Evolutionary conservation across 2,113 vertebrate species (phyloP), one percentile per base, ranked within the genome.

Genomic region (Phyllostomus hastatus): DNA sequence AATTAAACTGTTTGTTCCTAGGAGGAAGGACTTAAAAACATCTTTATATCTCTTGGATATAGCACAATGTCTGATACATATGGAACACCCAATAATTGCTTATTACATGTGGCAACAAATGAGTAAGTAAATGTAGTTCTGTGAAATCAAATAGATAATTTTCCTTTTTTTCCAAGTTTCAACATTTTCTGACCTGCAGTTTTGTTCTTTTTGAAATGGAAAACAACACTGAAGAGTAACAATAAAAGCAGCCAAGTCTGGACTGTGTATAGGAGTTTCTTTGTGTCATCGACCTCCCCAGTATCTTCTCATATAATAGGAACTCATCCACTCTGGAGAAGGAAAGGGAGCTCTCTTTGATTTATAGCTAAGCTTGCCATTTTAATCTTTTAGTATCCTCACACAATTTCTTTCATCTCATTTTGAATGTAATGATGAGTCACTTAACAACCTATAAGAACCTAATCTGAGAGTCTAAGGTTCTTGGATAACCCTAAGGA

Each of bases 391-490:
- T 67, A 66, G 15, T 95, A 59, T 81, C 41, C 50, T 85, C 54
- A 48, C 6, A 79, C 57, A 41, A n/a, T 80, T 95, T 96, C 46
- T 94, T 90, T 66, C 22, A 50, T 59, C 85, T 87, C 54, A 93
- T 75, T 97, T 95, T 54, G 22, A 75, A 81, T 88, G 33, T 92
- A 94, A 81, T 90, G 76, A 43, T 59, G 69, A 10, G 59, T 91
- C 90, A 83, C 88, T 66, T 94, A 95, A 57, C 83, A 88, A 86
- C n/a, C 22, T 79, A 3, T 54, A 87, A 95, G 22, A 10, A 22
- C 54, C 7, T 75, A 91, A 85, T 93, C 20, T 73, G 78, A 93
- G 46, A 83, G 38, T 64, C 41, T 82, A n/a, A 46, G 54, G 11
- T 73, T 95, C 67, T 87, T 70, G 79, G 31, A 82, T 87, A 94